Evolutionary conservation across 2,888 invertebrate genomes (phyloP), one percentile per base, ranked within the genome.

Genomic region (Eristalis arbustorum): DNA sequence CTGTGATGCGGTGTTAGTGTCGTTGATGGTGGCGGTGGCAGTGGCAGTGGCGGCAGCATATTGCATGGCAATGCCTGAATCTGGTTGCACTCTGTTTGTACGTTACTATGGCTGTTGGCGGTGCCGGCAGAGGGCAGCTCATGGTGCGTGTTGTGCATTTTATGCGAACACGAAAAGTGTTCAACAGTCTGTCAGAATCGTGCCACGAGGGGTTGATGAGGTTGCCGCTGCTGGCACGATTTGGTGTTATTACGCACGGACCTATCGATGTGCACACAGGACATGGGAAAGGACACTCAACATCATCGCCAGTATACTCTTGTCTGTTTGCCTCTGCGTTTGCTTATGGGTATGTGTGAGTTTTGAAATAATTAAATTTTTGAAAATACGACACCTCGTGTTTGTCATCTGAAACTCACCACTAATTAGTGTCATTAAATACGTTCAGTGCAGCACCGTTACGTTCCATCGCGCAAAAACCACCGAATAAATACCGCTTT

Each of bases 341-440:
- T 31, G 31, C 31, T 31, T 31, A 57, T 31, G 57, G 14, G 42
- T 61, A 63, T 57, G 42, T 83, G 78, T 87, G 78, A 67, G 71
- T 79, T 87, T 87, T 87, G 87, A 88, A 88, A 88, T 88, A 89
- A 89, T 89, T 88, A 88, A 89, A 89, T 89, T 89, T 89, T 88
- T 88, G 88, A 85, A 89, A 89, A 88, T 88, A 88, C 88, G 89
- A 89, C 88, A 88, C 89, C 88, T 84, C 88, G 90, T 91, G 91
- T 91, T 91, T 91, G 92, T 91, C 91, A 91, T 91, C 90, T 90
- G 91, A 91, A 91, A 90, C 90, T 89, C 90, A 89, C 91, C 92
- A 92, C 92, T 92, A 92, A 92, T 92, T 92, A 92, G 92, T 91
- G 92, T 91, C 92, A 92, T 92, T 92, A 92, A 91, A 91, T 90